Conservation (phyloP, 2,797 vertebrate genomes). For the Notolepis coatsorum region DNA sequence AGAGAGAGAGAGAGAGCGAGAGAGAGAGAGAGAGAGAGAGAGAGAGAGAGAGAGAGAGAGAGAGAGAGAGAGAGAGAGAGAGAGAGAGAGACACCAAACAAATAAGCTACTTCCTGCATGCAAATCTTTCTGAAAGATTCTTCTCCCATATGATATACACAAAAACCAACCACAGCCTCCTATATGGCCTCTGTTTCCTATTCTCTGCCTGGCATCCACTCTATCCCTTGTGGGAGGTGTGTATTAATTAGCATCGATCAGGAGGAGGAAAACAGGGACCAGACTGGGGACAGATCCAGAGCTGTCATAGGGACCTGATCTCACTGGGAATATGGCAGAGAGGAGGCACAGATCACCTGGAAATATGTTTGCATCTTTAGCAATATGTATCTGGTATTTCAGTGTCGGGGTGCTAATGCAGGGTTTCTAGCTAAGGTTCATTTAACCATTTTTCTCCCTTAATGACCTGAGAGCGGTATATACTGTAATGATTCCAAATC, state of each 20-base stretch:
- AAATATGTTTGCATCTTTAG: not conserved
- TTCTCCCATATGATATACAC: not conserved
- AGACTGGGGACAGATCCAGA: slow-evolving; percentile 66
- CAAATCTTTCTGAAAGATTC: slow-evolving; percentile 33
- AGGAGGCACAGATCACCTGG: too few species aligned
- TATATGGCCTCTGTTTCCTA: slow-evolving; percentile 51
- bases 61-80: not conserved
- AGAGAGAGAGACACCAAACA: too few species aligned
- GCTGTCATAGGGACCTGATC: slow-evolving; percentile 49
- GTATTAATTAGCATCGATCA: slow-evolving; percentile 79
- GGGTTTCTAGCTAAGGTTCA: slow-evolving; percentile 31
- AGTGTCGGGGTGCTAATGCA: slow-evolving; percentile 44
- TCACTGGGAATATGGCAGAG: slow-evolving; percentile 54
- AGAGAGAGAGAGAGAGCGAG: not conserved
- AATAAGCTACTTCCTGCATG: slow-evolving; percentile 13
- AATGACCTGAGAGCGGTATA: slow-evolving; percentile 49
- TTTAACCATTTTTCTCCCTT: slow-evolving; percentile 52
- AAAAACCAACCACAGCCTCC: slow-evolving; percentile 25
- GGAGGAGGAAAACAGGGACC: slow-evolving; percentile 62
- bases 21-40: not conserved
- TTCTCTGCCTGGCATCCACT: slow-evolving; percentile 48
- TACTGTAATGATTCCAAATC: slow-evolving; percentile 61
- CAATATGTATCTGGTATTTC: slow-evolving; percentile 12
- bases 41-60: not conserved
- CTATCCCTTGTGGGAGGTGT: slow-evolving; percentile 57